These are phyloP conservation scores for Calameuta filiformis DNA, from an alignment of 2,888 invertebrate genomes.

Conservation along the genomic window DNA sequence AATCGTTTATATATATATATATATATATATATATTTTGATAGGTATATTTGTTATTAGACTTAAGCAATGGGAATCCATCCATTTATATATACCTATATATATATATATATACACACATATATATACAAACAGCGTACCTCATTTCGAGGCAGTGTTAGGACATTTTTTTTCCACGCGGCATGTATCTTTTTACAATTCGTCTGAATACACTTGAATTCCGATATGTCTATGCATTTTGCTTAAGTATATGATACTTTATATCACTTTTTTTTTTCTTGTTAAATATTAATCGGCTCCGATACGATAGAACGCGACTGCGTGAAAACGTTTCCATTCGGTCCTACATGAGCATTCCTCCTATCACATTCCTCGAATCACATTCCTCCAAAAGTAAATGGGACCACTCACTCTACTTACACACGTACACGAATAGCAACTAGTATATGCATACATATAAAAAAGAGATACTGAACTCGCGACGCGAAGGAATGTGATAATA, in stretches of 20 bases:
- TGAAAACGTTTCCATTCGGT: background rate
- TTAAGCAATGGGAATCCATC: conserved; percentile 42
- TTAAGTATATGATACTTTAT: background rate
- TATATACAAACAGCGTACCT: background rate
- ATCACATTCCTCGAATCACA: background rate
- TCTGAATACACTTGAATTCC: background rate
- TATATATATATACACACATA: background rate
- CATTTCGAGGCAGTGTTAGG: background rate
- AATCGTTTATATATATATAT: conserved; percentile 23
- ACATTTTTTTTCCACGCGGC: conserved; percentile 3
- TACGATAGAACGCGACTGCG: background rate
- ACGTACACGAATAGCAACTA: background rate
- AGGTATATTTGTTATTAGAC: conserved; percentile 45
- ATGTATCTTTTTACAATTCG: background rate
- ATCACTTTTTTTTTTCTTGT: background rate
- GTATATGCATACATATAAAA: background rate
- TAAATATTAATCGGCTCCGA: background rate
- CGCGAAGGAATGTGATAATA: background rate
- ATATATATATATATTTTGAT: conserved; percentile 45
- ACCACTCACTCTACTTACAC: background rate
- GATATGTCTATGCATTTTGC: background rate
- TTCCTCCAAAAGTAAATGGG: background rate
- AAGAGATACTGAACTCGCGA: background rate
- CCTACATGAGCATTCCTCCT: background rate
- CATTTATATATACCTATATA: conserved; percentile 21